Conservation (phyloP, 2,888 invertebrate species). For the Neocrepidodera transversa region DNA sequence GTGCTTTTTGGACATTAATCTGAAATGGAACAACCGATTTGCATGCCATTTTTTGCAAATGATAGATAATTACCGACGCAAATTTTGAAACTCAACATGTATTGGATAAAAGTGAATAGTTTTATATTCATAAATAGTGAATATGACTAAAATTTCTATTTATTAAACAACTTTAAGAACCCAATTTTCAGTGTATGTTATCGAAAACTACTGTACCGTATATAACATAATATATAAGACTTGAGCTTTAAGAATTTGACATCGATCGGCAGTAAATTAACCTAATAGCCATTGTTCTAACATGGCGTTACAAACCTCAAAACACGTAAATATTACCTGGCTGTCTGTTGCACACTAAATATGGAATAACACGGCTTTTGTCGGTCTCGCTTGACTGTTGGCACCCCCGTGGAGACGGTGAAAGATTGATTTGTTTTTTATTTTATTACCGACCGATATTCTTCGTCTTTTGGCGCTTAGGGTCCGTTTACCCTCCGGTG, state of each 20-base stretch:
- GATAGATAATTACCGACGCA: no score
- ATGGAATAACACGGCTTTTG: constrained; percentile 59
- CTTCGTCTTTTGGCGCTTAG: neutral
- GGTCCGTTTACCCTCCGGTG: neutral
- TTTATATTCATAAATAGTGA: no score
- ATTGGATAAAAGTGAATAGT: no score
- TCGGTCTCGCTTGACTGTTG: constrained; percentile 54
- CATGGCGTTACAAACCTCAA: constrained; percentile 37
- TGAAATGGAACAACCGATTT: no score
- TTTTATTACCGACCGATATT: constrained; percentile 42
- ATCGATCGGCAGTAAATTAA: constrained; percentile 23
- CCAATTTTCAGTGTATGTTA: no score
- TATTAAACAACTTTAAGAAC: no score
- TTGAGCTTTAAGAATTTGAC: constrained; percentile 1
- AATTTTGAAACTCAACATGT: no score
- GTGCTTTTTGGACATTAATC: no score
- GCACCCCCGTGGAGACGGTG: constrained; percentile 57
- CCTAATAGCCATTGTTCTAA: constrained; percentile 39
- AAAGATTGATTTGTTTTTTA: constrained; percentile 61
- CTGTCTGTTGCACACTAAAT: constrained; percentile 52
- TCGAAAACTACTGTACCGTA: no score
- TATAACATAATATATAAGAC: no score
- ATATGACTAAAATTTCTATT: no score
- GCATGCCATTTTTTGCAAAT: no score
- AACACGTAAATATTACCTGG: constrained; percentile 39